These are phyloP conservation scores for Neodiprion pinetum DNA, from an alignment of 1,140 invertebrate genomes.

Conservation along the genomic window DNA sequence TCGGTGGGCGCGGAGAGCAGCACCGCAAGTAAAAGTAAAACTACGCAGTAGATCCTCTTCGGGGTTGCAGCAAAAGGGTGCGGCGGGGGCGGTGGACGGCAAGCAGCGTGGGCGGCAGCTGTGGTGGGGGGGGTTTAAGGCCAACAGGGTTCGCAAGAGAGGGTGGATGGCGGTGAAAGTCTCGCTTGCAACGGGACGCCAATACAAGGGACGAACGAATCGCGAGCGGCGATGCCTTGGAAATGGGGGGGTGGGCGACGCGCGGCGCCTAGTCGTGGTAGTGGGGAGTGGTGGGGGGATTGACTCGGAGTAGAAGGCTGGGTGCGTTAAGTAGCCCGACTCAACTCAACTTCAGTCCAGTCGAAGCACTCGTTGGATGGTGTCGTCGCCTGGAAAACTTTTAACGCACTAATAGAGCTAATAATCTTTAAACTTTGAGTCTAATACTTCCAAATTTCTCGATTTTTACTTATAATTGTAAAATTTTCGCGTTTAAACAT, in stretches of 20 bases:
- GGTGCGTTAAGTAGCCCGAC: slow-evolving; percentile 8
- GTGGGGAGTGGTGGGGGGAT: slow-evolving; percentile 4
- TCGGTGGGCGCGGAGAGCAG: background rate
- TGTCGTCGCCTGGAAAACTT: background rate
- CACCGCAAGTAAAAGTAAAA: too few relatives aligned
- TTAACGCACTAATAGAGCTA: background rate
- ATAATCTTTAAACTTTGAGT: background rate
- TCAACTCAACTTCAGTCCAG: slow-evolving; percentile 23
- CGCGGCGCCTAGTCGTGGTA: background rate
- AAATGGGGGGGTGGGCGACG: slow-evolving; percentile 3
- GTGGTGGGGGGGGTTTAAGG: slow-evolving; percentile 31
- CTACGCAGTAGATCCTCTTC: too few relatives aligned
- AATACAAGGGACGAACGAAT: slow-evolving; percentile 11
- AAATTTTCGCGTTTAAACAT: too few relatives aligned
- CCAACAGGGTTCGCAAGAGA: slow-evolving; percentile 16
- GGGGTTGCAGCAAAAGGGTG: background rate
- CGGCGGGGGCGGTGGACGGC: background rate
- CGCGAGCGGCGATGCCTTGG: slow-evolving; percentile 10
- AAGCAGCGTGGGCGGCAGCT: background rate
- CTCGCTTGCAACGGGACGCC: background rate
- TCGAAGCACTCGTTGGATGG: background rate
- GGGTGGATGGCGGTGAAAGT: too few relatives aligned
- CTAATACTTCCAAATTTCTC: too few relatives aligned
- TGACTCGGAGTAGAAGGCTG: slow-evolving; percentile 13
- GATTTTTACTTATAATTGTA: too few relatives aligned